Percentiles rank a stretch among this genome's conserved stretches.
Conservation (phyloP, 2,888 invertebrate species). For the Melinopterus prodromus region DNA sequence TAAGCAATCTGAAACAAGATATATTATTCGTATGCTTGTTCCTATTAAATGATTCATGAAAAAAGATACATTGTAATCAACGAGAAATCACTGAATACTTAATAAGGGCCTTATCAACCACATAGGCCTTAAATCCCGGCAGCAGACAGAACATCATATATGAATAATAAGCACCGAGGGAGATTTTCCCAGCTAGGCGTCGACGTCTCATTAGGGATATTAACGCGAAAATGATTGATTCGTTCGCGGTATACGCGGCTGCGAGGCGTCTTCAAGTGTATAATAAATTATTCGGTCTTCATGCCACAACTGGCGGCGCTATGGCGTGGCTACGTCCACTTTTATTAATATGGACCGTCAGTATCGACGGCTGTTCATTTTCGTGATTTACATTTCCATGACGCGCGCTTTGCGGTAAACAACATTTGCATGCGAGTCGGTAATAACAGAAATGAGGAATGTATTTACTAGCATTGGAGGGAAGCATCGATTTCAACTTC, state of each 20-base stretch:
- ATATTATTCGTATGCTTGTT: no score
- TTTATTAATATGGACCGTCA: neutral
- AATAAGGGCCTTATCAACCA: no score
- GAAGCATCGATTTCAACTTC: neutral
- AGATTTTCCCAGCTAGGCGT: neutral
- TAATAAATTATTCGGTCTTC: neutral
- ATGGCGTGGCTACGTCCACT: neutral
- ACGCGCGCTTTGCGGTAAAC: neutral
- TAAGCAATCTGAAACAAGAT: no score
- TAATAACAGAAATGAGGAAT: neutral
- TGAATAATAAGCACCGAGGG: neutral
- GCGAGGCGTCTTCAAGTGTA: neutral
- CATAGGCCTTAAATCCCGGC: neutral
- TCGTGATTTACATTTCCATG: neutral
- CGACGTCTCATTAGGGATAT: neutral
- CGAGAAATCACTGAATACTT: no score
- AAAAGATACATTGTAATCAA: no score
- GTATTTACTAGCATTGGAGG: neutral
- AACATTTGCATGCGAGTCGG: neutral
- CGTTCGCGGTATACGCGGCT: neutral
- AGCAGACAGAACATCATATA: neutral
- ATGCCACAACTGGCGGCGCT: neutral
- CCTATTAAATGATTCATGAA: no score
- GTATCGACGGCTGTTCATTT: neutral
- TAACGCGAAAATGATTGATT: neutral